Evolutionary conservation across 2,113 vertebrate species (phyloP).

Genomic region (Python bivittatus): DNA sequence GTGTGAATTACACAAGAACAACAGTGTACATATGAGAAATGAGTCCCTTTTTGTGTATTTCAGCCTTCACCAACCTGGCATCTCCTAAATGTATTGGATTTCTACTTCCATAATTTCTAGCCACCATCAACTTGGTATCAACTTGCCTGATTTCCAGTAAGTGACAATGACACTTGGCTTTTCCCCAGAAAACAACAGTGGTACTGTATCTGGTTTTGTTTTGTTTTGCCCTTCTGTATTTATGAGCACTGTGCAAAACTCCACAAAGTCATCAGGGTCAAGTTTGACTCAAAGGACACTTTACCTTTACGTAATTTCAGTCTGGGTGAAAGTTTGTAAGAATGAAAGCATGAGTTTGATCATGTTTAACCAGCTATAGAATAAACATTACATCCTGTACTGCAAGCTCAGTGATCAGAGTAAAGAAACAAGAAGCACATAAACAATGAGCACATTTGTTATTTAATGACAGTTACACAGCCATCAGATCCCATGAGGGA

Average conservation of each 20-base stretch:
- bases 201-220: neutral
- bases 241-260: neutral
- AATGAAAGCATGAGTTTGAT: neutral
- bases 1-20: neutral
- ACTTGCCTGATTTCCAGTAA: neutral
- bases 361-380: conserved; percentile 27
- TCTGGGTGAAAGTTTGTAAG: neutral
- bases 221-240: neutral
- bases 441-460: neutral
- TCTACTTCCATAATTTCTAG: neutral
- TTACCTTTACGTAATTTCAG: neutral
- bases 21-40: neutral
- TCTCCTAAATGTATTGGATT: neutral
- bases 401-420: neutral
- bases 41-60: neutral
- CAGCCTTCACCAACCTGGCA: neutral
- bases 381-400: conserved; percentile 7
- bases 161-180: neutral
- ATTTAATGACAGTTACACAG: neutral
- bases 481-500: neutral
- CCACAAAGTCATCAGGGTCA: neutral
- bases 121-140: neutral
- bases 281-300: neutral
- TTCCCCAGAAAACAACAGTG: neutral
- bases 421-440: conserved; percentile 31